Evolutionary conservation across 2,888 invertebrate species (phyloP).

Genomic region (Atethmia centrago): DNA sequence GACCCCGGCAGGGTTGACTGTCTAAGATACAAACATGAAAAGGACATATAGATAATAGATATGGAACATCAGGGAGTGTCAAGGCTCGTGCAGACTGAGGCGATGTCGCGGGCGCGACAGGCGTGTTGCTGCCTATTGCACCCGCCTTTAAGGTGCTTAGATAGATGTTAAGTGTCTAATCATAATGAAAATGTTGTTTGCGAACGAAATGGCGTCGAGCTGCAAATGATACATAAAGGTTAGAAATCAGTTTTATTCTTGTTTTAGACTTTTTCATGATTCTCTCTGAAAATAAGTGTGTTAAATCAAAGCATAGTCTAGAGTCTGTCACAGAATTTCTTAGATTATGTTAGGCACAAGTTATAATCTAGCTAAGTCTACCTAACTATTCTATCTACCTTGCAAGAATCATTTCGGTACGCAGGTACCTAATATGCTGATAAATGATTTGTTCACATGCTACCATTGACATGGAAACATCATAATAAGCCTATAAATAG

Average conservation of each 20-base stretch:
- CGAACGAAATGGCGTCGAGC: too few species aligned
- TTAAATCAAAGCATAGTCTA: neutral
- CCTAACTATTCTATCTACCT: neutral
- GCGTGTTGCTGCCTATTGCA: too few species aligned
- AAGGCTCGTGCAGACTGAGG: too few species aligned
- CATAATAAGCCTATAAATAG: constrained; percentile 47
- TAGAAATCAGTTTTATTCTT: too few species aligned
- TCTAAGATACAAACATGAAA: neutral
- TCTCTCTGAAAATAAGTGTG: neutral
- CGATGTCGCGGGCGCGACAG: too few species aligned
- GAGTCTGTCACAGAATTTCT: neutral
- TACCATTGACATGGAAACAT: constrained; percentile 32
- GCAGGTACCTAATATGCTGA: neutral
- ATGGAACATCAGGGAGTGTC: too few species aligned
- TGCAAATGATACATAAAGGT: too few species aligned
- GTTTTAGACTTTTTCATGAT: neutral
- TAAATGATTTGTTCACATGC: constrained; percentile 12
- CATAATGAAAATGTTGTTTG: too few species aligned
- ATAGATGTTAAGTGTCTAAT: too few species aligned
- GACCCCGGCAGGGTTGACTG: neutral
- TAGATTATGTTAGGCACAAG: neutral
- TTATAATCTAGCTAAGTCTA: neutral
- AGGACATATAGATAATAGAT: too few species aligned
- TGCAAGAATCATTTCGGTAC: neutral
- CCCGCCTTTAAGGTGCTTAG: too few species aligned